Evolutionary conservation across 2,113 vertebrate genomes (phyloP).

Genomic region (Colinus virginianus): DNA sequence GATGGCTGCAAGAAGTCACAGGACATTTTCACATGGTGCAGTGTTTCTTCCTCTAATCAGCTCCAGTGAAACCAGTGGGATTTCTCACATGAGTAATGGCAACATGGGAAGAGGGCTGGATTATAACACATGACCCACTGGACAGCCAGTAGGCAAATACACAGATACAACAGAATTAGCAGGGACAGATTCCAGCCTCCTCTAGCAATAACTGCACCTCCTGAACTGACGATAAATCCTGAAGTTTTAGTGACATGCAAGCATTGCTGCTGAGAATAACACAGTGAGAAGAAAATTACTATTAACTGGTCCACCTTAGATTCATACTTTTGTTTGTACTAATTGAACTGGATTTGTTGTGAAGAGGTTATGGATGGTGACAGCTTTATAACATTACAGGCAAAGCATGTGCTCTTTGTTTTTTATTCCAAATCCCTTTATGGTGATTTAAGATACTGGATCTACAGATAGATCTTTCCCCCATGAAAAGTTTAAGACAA

Average conservation of each 20-base stretch:
- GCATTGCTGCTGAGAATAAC: neutral
- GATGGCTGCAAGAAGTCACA: fast-evolving
- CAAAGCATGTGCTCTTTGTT: neutral
- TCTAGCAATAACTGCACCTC: neutral
- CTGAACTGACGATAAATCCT: neutral
- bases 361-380: neutral
- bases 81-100: neutral
- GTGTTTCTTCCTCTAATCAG: neutral
- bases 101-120: neutral
- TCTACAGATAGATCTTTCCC: neutral
- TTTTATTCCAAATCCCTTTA: constrained; percentile 5
- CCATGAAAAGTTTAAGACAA: neutral
- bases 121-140: neutral
- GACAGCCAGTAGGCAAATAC: neutral
- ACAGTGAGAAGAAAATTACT: neutral
- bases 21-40: neutral
- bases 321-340: neutral
- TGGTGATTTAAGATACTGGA: constrained; percentile 13
- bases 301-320: neutral
- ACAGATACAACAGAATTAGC: neutral
- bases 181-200: neutral
- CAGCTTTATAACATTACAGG: neutral
- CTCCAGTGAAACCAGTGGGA: neutral
- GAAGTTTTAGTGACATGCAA: neutral
- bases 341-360: neutral